Evolutionary conservation across 35 echinoderm and acorn worm species (phyloP), one percentile per base, ranked within the genome.

Genomic region (Acanthaster planci): DNA sequence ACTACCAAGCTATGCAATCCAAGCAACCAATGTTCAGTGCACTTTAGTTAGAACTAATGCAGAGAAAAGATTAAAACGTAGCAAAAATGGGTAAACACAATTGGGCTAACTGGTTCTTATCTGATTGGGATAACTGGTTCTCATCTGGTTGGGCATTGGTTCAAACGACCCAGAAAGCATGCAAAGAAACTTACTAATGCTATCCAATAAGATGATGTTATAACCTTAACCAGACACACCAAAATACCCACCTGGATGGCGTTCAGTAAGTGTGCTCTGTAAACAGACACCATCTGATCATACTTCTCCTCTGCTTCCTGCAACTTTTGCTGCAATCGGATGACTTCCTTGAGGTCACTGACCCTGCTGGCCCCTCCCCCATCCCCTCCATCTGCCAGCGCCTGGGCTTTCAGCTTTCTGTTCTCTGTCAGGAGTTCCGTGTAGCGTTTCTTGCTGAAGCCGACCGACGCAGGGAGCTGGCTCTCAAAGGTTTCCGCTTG

Each of bases 261-360:
- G 85, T 54, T 91, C 9, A 95, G 85, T 39, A 95, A 80, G 57
- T 95, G 93, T 30, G 90, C 78, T 76, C 93, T 87, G 85, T 95
- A 95, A 12, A 95, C 82, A 17, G 39, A 80, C 51, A 95, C 93
- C 9, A 89, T 95, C 12, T 91, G 83, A 42, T 67, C 76, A 31
- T 87, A 77, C 51, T 85, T 91, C 0, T 14, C 38, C 38, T 95
- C 89, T 5, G 77, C 78, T 22, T 87, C 77, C 8, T 29, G 55
- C 51, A 95, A 21, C 50, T 89, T 60, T 44, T 89, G 80, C 68
- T 89, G 81, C 29, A 89, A 76, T 30, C 29, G 55, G 5, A 40
- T 31, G 21, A 85, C 76, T 75, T 90, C 76, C 40, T 82, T 91
- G 8, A 67, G 34, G 60, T 42, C 60, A 37, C 77, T 30, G 44